Evolutionary conservation across 2,113 vertebrate genomes (phyloP).

Genomic region (Mormyrus lacerda): DNA sequence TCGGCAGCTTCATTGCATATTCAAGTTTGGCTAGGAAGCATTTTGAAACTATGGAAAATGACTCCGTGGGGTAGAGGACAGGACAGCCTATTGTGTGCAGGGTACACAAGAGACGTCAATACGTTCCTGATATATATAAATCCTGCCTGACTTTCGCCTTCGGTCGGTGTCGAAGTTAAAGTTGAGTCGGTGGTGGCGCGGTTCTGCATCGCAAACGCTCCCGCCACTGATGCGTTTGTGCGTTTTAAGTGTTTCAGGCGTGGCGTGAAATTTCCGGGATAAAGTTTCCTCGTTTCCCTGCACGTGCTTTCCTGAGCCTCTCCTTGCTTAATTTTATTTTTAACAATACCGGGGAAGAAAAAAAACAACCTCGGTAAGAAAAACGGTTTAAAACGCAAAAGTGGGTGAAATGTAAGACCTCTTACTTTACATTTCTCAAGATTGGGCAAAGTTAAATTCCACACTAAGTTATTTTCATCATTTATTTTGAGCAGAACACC

Average conservation of each 20-base stretch:
- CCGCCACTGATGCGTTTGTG: background rate
- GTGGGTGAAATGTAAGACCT: background rate
- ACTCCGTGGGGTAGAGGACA: conserved; percentile 70
- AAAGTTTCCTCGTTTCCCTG: background rate
- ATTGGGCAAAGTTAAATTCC: background rate
- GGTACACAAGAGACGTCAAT: conserved; percentile 50
- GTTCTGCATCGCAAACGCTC: background rate
- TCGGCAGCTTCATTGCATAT: conserved; percentile 90
- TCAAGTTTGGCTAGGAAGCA: conserved; percentile 93
- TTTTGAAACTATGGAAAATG: conserved; percentile 78
- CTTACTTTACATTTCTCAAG: background rate
- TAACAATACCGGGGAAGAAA: background rate
- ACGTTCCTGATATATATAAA: conserved; percentile 64
- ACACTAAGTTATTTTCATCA: background rate
- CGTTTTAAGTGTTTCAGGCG: background rate
- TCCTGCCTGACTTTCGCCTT: conserved; percentile 83
- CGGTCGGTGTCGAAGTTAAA: conserved; percentile 53
- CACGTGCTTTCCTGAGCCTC: background rate
- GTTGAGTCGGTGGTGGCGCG: conserved; percentile 39
- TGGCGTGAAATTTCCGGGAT: background rate
- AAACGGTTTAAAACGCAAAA: background rate
- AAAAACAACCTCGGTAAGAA: background rate
- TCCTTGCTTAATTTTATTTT: background rate
- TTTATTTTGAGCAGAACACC: background rate
- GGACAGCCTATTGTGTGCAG: conserved; percentile 50